Conservation (phyloP, 2,888 invertebrate species). For the Lasioglossum morio region DNA sequence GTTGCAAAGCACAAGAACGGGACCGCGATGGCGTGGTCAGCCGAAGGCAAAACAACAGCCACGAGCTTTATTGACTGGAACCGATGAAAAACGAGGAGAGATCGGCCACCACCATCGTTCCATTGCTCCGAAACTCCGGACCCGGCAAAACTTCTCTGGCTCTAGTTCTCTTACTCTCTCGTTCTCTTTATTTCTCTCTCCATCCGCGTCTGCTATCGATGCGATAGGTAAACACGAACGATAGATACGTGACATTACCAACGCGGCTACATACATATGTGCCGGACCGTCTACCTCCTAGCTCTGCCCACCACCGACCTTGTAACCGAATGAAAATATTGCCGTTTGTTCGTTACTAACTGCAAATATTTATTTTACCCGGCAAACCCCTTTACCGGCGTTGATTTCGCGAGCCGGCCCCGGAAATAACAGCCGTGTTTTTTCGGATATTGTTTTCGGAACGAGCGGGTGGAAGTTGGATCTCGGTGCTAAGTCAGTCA, state of each 20-base stretch:
- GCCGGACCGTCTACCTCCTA: not conserved
- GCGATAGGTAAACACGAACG: slow-evolving; percentile 69
- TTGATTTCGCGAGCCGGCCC: slow-evolving; percentile 2
- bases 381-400: not conserved
- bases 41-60: slow-evolving; percentile 79
- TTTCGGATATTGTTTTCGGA: not conserved
- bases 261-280: slow-evolving; percentile 41
- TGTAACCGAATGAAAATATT: slow-evolving; percentile 54
- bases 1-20: slow-evolving; percentile 73
- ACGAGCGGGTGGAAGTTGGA: not conserved
- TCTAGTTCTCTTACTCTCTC: not conserved
- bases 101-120: slow-evolving; percentile 63
- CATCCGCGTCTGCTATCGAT: slow-evolving; percentile 64
- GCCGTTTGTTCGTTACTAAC: slow-evolving; percentile 13
- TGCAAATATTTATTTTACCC: slow-evolving; percentile 23
- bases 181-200: not conserved
- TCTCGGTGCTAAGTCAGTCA: not conserved
- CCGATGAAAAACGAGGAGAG: slow-evolving; percentile 79
- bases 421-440: not conserved
- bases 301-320: slow-evolving; percentile 31
- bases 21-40: slow-evolving; percentile 78
- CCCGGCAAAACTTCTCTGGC: slow-evolving; percentile 62
- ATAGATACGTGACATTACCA: slow-evolving; percentile 66
- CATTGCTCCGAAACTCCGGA: slow-evolving; percentile 59
- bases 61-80: slow-evolving; percentile 81